These are phyloP conservation scores for Acropternis orthonyx DNA, from an alignment of 2,797 vertebrate genomes.

Conservation along the genomic window DNA sequence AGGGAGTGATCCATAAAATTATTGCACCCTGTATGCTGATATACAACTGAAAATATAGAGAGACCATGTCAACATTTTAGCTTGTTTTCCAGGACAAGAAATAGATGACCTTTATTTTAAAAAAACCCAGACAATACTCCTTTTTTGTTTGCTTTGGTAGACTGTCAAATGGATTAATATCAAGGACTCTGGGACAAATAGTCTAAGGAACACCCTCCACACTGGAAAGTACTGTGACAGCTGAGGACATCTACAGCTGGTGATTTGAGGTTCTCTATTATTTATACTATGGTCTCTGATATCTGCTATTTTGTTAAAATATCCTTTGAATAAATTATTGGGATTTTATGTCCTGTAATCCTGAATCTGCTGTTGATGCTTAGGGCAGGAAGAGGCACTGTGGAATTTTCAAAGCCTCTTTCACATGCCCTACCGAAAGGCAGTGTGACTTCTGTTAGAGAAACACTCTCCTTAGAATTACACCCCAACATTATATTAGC, in stretches of 20 bases:
- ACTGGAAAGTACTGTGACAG: neutral
- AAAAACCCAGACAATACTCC: accelerated
- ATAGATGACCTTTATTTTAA: neutral
- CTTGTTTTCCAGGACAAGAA: neutral
- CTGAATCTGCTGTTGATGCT: neutral
- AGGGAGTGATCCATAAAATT: neutral
- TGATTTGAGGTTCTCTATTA: neutral
- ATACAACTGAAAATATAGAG: neutral
- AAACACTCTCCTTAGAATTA: neutral
- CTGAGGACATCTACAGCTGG: neutral
- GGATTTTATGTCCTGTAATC: neutral
- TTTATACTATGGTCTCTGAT: neutral
- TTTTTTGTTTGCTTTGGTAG: neutral
- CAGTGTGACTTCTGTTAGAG: neutral
- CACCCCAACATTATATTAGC: neutral
- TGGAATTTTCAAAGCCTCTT: neutral
- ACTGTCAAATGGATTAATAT: neutral
- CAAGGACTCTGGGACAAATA: neutral
- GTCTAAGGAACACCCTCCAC: neutral
- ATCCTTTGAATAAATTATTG: neutral
- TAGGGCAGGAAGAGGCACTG: neutral
- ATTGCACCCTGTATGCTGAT: neutral
- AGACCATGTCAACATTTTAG: neutral
- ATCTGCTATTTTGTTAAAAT: neutral
- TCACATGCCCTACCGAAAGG: neutral